phyloP scores from a whole-genome alignment of 2,888 invertebrate genomes.

The Chrysolina haemoptera region DNA sequence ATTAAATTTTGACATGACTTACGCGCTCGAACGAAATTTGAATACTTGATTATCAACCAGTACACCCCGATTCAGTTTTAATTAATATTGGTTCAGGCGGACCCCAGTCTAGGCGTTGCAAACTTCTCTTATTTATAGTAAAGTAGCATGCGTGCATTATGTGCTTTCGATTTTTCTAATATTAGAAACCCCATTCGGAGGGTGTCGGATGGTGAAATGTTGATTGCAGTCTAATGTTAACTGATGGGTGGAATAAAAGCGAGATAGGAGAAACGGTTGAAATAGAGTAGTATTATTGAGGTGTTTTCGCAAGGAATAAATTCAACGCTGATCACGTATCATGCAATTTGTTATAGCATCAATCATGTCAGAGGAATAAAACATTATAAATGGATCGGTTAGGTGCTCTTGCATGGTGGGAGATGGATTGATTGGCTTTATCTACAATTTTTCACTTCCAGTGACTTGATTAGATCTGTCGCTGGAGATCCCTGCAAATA shows the following conservation, averaged over 20 bases:
- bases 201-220: not conserved
- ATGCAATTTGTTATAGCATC: not conserved
- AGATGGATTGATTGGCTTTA: no score
- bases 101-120: not conserved
- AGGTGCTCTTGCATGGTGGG: not conserved
- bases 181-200: not conserved
- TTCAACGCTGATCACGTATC: not conserved
- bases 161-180: slow-evolving; percentile 15
- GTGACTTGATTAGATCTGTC: not conserved
- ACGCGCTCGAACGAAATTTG: not conserved
- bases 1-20: slow-evolving; percentile 11
- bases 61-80: not conserved
- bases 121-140: not conserved
- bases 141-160: slow-evolving; percentile 5
- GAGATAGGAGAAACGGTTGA: not conserved
- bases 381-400: not conserved
- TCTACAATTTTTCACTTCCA: no score
- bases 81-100: not conserved
- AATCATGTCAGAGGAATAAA: not conserved
- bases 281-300: not conserved
- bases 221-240: not conserved
- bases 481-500: no score
- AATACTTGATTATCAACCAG: slow-evolving; percentile 1
- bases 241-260: slow-evolving; percentile 7
- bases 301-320: not conserved